A percentile compares a stretch with the other conserved stretches of the same genome.
phyloP scores from a whole-genome alignment of 2,888 invertebrate genomes.

The Eucera pruinosa region DNA sequence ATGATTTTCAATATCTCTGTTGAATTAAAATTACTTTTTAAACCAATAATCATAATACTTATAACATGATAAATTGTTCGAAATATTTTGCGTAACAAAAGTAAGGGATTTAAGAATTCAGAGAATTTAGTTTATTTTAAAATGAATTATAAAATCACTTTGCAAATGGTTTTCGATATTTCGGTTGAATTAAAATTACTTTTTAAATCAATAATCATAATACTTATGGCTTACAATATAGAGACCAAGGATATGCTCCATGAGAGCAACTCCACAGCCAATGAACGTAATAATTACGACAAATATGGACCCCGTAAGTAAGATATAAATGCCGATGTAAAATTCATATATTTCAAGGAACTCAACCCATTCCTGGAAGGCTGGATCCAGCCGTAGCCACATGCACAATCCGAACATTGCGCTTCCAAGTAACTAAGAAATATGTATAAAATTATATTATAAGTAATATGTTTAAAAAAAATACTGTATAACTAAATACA shows the following conservation, averaged over 20 bases:
- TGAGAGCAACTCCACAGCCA: constrained; percentile 93
- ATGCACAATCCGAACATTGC: constrained; percentile 91
- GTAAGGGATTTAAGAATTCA: too few species aligned
- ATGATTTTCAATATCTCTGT: background rate
- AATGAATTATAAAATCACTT: too few species aligned
- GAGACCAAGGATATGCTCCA: constrained; percentile 90
- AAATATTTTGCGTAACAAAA: too few species aligned
- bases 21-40: background rate
- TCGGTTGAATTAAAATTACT: too few species aligned
- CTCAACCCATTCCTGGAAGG: constrained; percentile 92
- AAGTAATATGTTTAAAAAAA: too few species aligned
- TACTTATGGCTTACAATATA: constrained; percentile 87
- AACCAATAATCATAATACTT: constrained; percentile 4
- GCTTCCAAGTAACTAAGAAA: constrained; percentile 89
- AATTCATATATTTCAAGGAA: constrained; percentile 90
- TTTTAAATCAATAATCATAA: too few species aligned
- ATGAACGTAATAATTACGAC: constrained; percentile 92
- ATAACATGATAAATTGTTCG: too few species aligned
- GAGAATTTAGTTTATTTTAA: too few species aligned
- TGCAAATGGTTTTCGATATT: too few species aligned
- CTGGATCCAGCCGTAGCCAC: constrained; percentile 93
- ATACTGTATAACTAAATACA: too few species aligned
- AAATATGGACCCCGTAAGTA: constrained; percentile 89
- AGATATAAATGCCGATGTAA: constrained; percentile 93
- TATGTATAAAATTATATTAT: background rate